Base-by-base conservation (phyloP, 2,888 invertebrate genomes). In the Chesias legatella region DNA sequence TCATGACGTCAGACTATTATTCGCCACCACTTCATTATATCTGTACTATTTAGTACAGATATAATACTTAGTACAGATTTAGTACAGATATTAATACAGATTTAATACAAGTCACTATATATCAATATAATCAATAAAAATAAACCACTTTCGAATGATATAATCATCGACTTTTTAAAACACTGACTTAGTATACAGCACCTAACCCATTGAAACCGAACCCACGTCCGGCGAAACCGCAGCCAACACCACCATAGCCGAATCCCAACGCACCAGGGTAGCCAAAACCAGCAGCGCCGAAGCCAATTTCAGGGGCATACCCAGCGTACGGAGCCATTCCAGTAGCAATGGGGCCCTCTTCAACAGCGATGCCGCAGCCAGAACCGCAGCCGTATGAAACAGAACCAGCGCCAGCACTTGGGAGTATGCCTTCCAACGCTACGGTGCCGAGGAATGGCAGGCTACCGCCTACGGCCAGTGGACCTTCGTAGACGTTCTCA, bases 401-500 rank as follows among this genome's bases (percentile, higher is more conserved):
- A 3, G 63, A 53, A 10, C 69, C 72, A n/a, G 63, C 41, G 0
- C 77, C 76, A 26, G 56, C 52, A 0, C 71, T 66, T 1, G 73
- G 67, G 1, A 75, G 39, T 1, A 48, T 43, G 1, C 73, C 73
- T 21, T 73, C 69, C 6, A 74, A 23, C 6, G 43, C 63, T 0
- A 67, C 67, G 6, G 67, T 56, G 2, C 70, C 68, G 1, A 72
- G 40, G 56, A 74, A 72, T 1, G 73, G 77, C 17, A 78, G 45
- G 25, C 66, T 60, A 27, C 78, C 78, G 27, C 45, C 46, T 0
- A 67, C 63, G 1, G 42, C 33, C 1, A 73, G 39, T 6, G 56
- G 37, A 4, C 73, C 73, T 40, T 67, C 69, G 25, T 66, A 61
- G 0, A 53, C 49, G 38, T 73, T 73, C 26, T 69, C 69, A 9